Evolutionary conservation across 2,113 vertebrate species (phyloP), one percentile per base, ranked within the genome.

Genomic region (Psilopogon haemacephalus): DNA sequence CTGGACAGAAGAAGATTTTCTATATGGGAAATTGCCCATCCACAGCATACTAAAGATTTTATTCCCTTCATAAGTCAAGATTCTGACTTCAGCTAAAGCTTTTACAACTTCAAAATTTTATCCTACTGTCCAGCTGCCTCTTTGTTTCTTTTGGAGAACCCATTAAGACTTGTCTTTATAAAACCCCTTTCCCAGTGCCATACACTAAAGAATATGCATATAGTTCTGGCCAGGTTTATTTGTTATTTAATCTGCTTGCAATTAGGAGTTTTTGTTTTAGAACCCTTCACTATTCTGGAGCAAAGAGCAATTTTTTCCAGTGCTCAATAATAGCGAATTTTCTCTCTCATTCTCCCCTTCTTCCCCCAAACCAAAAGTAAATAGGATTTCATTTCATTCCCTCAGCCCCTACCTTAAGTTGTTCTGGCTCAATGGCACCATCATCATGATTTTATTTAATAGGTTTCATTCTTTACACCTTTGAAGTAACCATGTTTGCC

Each of bases 61-160:
- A 96, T 95, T 94, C 68, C 75, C 83, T 86, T 67, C 79, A 64
- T 93, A 95, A 95, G 75, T 96, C 92, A 91, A 46, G 68, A 38
- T 77, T 71, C 84, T 75, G 82, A 77, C 78, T 60, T 88, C 82
- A 91, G 4, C 78, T 64, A 62, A 81, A 79, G 84, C 62, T 88
- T 93, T 93, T 90, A 94, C 11, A 40, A 44, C 72, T 78, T 65
- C 24, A n/a, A n/a, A 35, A 67, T 96, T 93, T 91, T 85, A 87
- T 83, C 42, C 72, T 85, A 11, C 64, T 83, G 33, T 56, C 78
- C 75, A 92, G 37, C 17, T 76, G 37, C 72, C 30, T 68, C 9
- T 58, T 68, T 10, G 5, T 83, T 89, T 85, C 68, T 85, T 84
- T 78, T 52, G 30, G 18, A 54, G 28, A 76, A 56, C 20, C 23